Evolutionary conservation across 2,888 invertebrate genomes (phyloP), one percentile per base, ranked within the genome.

Genomic region (Eristalinus sepulchralis): DNA sequence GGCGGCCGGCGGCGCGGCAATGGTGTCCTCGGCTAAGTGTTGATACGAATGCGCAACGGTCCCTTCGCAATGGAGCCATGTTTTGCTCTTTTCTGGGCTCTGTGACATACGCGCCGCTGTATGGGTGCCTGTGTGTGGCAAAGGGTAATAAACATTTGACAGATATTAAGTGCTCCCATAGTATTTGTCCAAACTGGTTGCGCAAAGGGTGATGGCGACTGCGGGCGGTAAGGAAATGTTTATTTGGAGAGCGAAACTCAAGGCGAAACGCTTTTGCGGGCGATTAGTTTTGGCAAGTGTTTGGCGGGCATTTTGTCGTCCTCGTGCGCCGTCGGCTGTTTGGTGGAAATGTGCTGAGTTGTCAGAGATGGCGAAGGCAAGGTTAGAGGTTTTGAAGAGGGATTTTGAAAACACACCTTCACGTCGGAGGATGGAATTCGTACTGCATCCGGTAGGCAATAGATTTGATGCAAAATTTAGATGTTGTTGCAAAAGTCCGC

Each of bases 21-120:
- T n/a, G 39, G 47, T 47, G 47, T 47, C 63, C 34, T 57, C 68
- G 1, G 34, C 63, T 59, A 73, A 85, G 85, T 82, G 82, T 82
- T 82, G 77, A 82, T 82, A 73, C 39, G 68, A 85, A 82, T 85
- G 77, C 77, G 82, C 39, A 39, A 63, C 39, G 60, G 82, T 68
- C 77, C 81, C 84, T 81, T 72, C 17, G 47, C n/a, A 17, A 47
- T 47, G 47, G 47, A 47, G 47, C 8, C 47, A 76, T 66, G 36
- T 24, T 34, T 47, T 47, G 5, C 1, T 47, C n/a, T 4, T 39
- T n/a, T 39, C 39, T 39, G n/a, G n/a, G 13, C 17, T 47, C 47
- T 47, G 70, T 59, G 63, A 75, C 60, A 76, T 83, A 71, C 60
- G 80, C 55, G 70, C 63, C 39, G 59, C 17, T 20, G 47, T 72